Evolutionary conservation across 2,797 vertebrate genomes (phyloP), one percentile per base, ranked within the genome.

Genomic region (Eurystomus glaucurus): DNA sequence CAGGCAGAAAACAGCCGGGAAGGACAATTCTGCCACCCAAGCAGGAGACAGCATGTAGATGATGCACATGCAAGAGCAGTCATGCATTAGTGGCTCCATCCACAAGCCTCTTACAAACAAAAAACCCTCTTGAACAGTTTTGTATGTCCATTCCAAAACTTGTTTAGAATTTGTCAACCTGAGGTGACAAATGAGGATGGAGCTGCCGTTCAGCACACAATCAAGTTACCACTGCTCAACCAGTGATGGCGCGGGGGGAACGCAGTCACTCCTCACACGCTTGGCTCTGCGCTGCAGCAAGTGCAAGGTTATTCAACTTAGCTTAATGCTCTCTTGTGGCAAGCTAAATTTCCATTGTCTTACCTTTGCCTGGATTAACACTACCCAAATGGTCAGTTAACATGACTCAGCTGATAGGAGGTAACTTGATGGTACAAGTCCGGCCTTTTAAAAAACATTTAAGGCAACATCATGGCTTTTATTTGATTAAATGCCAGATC

Each of bases 371-470:
- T 52, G 91, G 60, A n/a, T 91, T 77, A 85, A 77, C 76, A 88
- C 94, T 28, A 86, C 72, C 76, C 94, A 78, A 90, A 84, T 3
- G 94, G 61, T 9, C 84, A 89, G 86, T 70, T 91, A 91, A 54
- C 52, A 72, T 52, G 82, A 60, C 64, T 85, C 88, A 48, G 76
- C 0, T 80, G 90, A 50, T 16, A 85, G 0, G 6, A 88, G 75
- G 95, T 29, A 94, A 94, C 88, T 96, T 31, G 90, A 81, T 48
- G 19, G 60, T 71, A 86, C 69, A 92, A 78, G 37, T 94, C 82
- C 88, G 2, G 92, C 92, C 95, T 97, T 90, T 71, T 45, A 90
- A 96, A 95, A 97, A 96, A 84, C 60, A 85, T 88, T 78, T 93
- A 90, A 97, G 87, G 86, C 76, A 94, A 95, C 39, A 65, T 90